phyloP scores from a whole-genome alignment of 2,797 vertebrate species.

The Meda fulgida region DNA sequence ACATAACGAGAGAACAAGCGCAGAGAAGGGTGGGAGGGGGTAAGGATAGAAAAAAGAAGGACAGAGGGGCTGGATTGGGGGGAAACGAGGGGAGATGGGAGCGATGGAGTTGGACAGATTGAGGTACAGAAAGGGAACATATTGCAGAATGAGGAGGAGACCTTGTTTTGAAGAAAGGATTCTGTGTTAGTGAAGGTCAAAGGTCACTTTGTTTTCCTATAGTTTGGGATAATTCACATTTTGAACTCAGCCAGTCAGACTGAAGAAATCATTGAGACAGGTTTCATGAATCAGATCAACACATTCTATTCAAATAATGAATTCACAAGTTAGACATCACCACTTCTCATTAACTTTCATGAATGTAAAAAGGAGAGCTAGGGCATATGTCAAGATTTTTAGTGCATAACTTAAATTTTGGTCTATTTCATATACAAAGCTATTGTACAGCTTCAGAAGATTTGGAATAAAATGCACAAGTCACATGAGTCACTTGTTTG shows the following conservation, averaged over 20 bases:
- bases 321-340: neutral
- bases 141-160: slow-evolving; percentile 48
- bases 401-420: no score
- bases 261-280: neutral
- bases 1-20: slow-evolving; percentile 59
- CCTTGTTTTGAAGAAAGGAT: slow-evolving; percentile 52
- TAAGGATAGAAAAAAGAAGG: slow-evolving; percentile 5
- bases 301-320: neutral
- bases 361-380: no score
- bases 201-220: slow-evolving; percentile 27
- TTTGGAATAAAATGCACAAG: no score
- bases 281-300: neutral
- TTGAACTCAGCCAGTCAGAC: neutral
- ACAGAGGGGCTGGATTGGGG: slow-evolving; percentile 30
- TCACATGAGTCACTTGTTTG: neutral
- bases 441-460: neutral
- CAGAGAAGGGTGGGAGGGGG: neutral
- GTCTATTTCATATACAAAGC: no score
- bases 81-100: slow-evolving; percentile 25
- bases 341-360: no score
- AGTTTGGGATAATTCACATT: slow-evolving; percentile 9
- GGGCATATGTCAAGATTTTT: no score
- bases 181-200: slow-evolving; percentile 10
- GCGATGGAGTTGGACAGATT: slow-evolving; percentile 45
- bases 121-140: slow-evolving; percentile 37